Evolutionary conservation across 2,888 invertebrate species (phyloP), one percentile per base, ranked within the genome.

Genomic region (Meloe dianella): DNA sequence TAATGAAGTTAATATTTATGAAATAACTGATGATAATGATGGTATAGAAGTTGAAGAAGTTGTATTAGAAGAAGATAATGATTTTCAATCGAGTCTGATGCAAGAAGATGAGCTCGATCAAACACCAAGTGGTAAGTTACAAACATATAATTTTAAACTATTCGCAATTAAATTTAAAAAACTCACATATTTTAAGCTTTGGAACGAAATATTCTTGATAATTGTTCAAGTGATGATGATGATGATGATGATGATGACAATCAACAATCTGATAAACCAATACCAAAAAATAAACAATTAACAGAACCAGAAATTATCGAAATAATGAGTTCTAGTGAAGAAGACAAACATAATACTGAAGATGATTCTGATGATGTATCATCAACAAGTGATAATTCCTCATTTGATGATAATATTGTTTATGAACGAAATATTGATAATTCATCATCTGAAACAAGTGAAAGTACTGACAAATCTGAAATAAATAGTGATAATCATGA

Each of bases 1-100:
- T 20, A 54, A 63, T 6, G 68, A 74, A 65, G 61, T 65, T 64
- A 69, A 67, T 56, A 60, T 66, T 6, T 68, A 67, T 65, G 72
- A 73, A 62, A 64, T 63, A 12, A 64, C 64, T 9, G 69, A 70
- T 59, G 68, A 71, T 64, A 68, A 68, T 47, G 65, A 66, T 59
- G 69, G 58, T 12, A 32, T 65, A n/a, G 7, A 54, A 4, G 32
- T 62, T 14, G 66, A 66, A 27, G 64, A 68, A 30, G 38, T 65
- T 20, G 56, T 57, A 27, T 32, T 68, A 17, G 63, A 63, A 38
- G 68, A 65, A 29, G 57, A 62, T 12, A 59, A 60, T 62, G 61
- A 32, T 32, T 10, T 32, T 3, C 38, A 7, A 6, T 38, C n/a
- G n/a, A n/a, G n/a, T 1, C 8, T 38, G 5, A 7, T 66, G 29